Percentiles rank a stretch among this genome's conserved stretches.
Evolutionary conservation across 2,888 invertebrate genomes (phyloP).

Genomic region (Pachydiplax longipennis): DNA sequence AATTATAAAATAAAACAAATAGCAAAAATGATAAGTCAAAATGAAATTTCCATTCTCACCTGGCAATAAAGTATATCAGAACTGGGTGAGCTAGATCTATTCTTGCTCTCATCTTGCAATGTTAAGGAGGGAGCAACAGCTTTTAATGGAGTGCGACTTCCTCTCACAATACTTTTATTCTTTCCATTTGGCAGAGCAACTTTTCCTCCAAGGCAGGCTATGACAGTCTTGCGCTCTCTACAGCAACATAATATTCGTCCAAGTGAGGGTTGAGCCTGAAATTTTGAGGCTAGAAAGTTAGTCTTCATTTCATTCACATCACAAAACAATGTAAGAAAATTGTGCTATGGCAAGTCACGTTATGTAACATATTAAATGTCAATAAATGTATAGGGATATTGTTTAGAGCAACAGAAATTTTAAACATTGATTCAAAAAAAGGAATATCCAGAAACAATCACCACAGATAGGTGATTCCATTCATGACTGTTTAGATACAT

Average conservation of each 20-base stretch:
- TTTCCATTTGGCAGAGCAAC: conserved; percentile 22
- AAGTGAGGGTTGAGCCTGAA: conserved; percentile 47
- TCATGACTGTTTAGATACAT: too few species aligned
- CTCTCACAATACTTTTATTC: neutral
- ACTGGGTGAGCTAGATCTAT: conserved; percentile 3
- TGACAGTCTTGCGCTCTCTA: conserved; percentile 59
- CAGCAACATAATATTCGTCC: conserved; percentile 47
- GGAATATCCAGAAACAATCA: too few species aligned
- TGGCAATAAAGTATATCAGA: conserved; percentile 34
- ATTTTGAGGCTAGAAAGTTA: neutral
- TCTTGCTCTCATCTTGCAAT: neutral
- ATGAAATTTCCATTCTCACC: neutral
- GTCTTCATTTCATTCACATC: neutral
- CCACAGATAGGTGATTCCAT: too few species aligned
- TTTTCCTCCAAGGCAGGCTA: conserved; percentile 51
- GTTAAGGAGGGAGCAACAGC: neutral
- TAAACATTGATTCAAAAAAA: too few species aligned
- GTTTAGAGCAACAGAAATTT: too few species aligned
- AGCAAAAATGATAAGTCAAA: too few species aligned
- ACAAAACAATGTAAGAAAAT: too few species aligned
- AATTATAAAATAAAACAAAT: neutral
- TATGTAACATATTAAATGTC: too few species aligned
- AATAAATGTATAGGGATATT: too few species aligned
- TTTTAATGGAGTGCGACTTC: conserved; percentile 21
- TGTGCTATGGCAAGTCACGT: too few species aligned